Evolutionary conservation across 1,140 invertebrate genomes (phyloP).

Genomic region (Lycorma delicatula): DNA sequence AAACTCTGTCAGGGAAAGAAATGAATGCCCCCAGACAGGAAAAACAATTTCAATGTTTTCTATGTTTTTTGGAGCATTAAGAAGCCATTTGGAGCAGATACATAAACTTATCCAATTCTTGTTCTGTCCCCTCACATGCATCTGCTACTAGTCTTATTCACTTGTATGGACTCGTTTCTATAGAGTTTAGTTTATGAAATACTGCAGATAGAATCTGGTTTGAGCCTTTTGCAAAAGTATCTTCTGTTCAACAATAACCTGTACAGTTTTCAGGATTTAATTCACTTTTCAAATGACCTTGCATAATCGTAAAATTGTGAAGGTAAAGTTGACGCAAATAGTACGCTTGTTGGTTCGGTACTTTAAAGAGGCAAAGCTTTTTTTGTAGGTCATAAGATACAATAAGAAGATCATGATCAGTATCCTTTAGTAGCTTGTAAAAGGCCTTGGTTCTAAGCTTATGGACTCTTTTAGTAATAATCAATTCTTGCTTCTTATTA

Average conservation of each 20-base stretch:
- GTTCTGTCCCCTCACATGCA: slow-evolving; percentile 11
- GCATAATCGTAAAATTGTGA: slow-evolving; percentile 7
- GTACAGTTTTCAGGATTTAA: not conserved
- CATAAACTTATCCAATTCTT: not conserved
- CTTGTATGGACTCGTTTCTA: not conserved
- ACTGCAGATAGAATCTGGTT: slow-evolving; percentile 3
- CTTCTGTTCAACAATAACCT: slow-evolving; percentile 1
- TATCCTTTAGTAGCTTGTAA: not conserved
- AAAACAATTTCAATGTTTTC: not conserved
- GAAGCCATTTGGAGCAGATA: slow-evolving; percentile 10
- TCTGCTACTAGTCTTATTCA: slow-evolving; percentile 4
- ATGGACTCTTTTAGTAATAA: not conserved
- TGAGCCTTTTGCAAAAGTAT: slow-evolving; percentile 1
- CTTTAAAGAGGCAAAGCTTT: not conserved
- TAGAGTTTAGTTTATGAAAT: slow-evolving; percentile 7
- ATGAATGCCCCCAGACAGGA: too few species aligned
- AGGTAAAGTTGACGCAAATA: not conserved
- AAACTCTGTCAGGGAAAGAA: not conserved
- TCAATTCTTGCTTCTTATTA: not conserved
- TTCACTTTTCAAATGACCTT: not conserved
- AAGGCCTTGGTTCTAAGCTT: not conserved
- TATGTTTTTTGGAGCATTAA: not conserved
- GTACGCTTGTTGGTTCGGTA: not conserved
- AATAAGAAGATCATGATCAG: not conserved
- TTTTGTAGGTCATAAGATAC: not conserved